phyloP scores from a whole-genome alignment of 1,140 invertebrate species.

The Arion vulgaris region DNA sequence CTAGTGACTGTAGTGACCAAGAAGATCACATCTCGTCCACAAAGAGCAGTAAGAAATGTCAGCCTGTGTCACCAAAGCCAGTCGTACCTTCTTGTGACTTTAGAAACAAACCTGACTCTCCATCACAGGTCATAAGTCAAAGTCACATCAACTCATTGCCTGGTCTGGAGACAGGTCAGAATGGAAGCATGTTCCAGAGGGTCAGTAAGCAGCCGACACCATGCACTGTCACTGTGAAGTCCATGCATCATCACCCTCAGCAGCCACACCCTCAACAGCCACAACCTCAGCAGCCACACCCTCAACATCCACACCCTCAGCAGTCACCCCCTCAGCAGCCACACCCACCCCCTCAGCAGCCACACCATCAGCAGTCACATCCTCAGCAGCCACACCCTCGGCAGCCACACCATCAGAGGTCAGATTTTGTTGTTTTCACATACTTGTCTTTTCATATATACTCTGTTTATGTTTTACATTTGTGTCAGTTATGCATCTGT shows the following conservation, averaged over 20 bases:
- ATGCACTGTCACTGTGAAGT: slow-evolving; percentile 64
- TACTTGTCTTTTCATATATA: too few relatives aligned
- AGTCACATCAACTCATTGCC: neutral
- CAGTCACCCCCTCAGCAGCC: too few relatives aligned
- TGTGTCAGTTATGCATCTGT: too few relatives aligned
- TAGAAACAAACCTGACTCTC: slow-evolving; percentile 34
- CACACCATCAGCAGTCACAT: too few relatives aligned
- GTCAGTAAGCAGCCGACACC: slow-evolving; percentile 57
- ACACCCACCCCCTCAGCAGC: too few relatives aligned
- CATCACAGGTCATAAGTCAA: slow-evolving; percentile 31
- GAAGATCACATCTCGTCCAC: slow-evolving; percentile 38
- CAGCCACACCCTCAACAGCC: slow-evolving; percentile 26
- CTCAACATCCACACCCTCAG: too few relatives aligned
- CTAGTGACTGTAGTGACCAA: slow-evolving; percentile 33
- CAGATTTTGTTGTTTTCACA: too few relatives aligned
- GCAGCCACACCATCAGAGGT: too few relatives aligned
- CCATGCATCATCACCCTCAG: slow-evolving; percentile 25
- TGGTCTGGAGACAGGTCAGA: neutral
- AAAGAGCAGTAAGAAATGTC: slow-evolving; percentile 38
- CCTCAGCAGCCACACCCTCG: too few relatives aligned
- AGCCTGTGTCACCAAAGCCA: slow-evolving; percentile 36
- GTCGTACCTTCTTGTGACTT: slow-evolving; percentile 39
- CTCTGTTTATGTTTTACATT: too few relatives aligned
- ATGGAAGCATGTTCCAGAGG: slow-evolving; percentile 46
- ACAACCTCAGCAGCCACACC: neutral